A percentile compares a stretch with the other conserved stretches of the same genome.
These are phyloP conservation scores for Ephialtes manifestator DNA, from an alignment of 2,888 invertebrate species.

Conservation along the genomic window DNA sequence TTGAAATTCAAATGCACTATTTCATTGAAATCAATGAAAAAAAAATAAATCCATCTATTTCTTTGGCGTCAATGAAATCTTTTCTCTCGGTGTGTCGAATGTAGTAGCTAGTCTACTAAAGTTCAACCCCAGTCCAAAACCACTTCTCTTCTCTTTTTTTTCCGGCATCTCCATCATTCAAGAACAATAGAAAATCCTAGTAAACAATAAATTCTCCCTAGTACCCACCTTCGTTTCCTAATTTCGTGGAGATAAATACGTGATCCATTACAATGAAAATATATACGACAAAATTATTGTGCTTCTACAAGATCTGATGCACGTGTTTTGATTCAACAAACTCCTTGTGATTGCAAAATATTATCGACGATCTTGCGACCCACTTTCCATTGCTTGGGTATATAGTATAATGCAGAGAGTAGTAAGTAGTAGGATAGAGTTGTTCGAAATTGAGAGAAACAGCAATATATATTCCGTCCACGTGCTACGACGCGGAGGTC, in stretches of 20 bases:
- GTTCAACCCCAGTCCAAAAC: background rate
- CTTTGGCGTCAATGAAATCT: too few relatives aligned
- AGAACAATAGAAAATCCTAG: conserved; percentile 5
- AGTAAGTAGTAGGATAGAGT: conserved; percentile 43
- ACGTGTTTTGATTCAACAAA: conserved; percentile 43
- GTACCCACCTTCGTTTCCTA: background rate
- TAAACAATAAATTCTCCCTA: too few relatives aligned
- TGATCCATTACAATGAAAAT: background rate
- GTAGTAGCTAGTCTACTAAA: background rate
- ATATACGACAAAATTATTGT: conserved; percentile 3
- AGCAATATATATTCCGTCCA: conserved; percentile 60
- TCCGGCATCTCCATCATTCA: background rate
- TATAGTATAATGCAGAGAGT: conserved; percentile 4
- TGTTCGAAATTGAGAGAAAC: conserved; percentile 36
- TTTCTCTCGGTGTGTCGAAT: too few relatives aligned
- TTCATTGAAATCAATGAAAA: too few relatives aligned
- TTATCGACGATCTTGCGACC: conserved; percentile 37
- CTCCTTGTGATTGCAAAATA: background rate
- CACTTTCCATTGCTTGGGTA: background rate
- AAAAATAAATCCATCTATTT: too few relatives aligned
- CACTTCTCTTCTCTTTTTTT: background rate
- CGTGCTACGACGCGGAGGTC: conserved; percentile 43
- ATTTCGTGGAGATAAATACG: conserved; percentile 6
- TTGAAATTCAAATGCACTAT: too few relatives aligned
- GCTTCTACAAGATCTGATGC: background rate